Base-by-base conservation (phyloP, 2,113 vertebrate genomes). In the Galeopterus variegatus region DNA sequence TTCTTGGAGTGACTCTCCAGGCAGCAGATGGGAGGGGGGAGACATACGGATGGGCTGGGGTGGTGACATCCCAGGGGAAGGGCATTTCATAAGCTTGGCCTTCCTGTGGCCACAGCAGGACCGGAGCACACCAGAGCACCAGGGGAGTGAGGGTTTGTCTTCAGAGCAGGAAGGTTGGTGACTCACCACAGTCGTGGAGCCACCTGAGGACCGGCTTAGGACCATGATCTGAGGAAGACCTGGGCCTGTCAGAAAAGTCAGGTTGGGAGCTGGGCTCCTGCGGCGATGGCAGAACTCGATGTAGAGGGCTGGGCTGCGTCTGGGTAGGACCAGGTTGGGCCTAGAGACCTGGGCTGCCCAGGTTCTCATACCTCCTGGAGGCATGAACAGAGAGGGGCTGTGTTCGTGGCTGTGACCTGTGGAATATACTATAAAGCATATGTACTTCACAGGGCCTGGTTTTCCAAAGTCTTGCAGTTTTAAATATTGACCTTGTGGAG, bases 1-100 rank as follows among this genome's bases (percentile, higher is more conserved):
- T 26, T 26, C 33, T 64, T 21, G 14, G 52, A 82, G 12, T 45
- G 41, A 36, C 0, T 1, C 17, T 28, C 26, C 13, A 17, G 36
- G 31, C 24, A 23, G 50, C 26, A 21, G 56, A 21, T 2, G 8
- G 70, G 64, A 41, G 65, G 88, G 77, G 23, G 41, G 69, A 45
- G 54, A n/a, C n/a, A n/a, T n/a, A n/a, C n/a, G 56, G 36, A 15
- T 15, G 69, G 81, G 48, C 62, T 1, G 11, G 26, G 56, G 54
- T 41, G 5, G 86, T 93, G 93, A 89, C 50, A 54, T 69, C 0
- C 0, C 14, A 15, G 33, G 54, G 36, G 26, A 28, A 17, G 70
- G n/a, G 24, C 48, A 60, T 31, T 69, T 73, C 26, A 79, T 48
- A 95, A 96, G 93, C 64, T 45, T 8, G 0, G 72, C 33, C 45